Evolutionary conservation across 2,113 vertebrate genomes (phyloP), one percentile per base, ranked within the genome.

Genomic region (Dicerorhinus sumatrensis): DNA sequence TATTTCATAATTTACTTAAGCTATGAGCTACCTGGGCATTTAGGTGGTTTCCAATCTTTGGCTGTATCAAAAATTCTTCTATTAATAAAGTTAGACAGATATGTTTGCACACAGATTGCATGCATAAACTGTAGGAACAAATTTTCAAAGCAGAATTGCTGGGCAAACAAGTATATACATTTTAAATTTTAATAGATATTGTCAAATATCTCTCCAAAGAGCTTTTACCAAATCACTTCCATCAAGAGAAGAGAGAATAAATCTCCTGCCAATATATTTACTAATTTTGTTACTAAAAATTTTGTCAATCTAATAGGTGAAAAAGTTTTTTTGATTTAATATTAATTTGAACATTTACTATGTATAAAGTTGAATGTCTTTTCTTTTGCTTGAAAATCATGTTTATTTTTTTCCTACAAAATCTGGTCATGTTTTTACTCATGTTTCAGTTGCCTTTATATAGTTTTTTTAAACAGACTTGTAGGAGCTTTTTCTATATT

Each of bases 161-260:
- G 2, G 27, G 3, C 80, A 60, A 73, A 79, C 65, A 11, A 42
- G 6, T 36, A 31, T n/a, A 27, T 63, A 48, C 17, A 75, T 58
- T 93, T 93, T 42, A 56, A 56, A 90, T 77, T 85, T 73, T 67
- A 72, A n/a, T 54, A 90, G 51, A 39, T 91, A 70, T 23, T 69
- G 25, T 54, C 75, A 17, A 77, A 16, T 63, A 36, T 8, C 8
- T 54, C 70, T 82, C 51, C 23, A 54, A 14, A 48, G 31, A 58
- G 56, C 42, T 92, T 82, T 72, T 48, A 36, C 36, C 48, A 89
- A 39, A 27, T 93, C 23, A 58, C 5, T 48, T 1, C 31, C 20
- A 65, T 65, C 31, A 88, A 29, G 39, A 90, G 36, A 82, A 77
- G 17, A 82, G 21, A 77, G 58, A 79, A 18, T 51, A 60, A 46